Evolutionary conservation across 2,113 vertebrate genomes (phyloP), one percentile per base, ranked within the genome.

Genomic region (Pelusios castaneus): DNA sequence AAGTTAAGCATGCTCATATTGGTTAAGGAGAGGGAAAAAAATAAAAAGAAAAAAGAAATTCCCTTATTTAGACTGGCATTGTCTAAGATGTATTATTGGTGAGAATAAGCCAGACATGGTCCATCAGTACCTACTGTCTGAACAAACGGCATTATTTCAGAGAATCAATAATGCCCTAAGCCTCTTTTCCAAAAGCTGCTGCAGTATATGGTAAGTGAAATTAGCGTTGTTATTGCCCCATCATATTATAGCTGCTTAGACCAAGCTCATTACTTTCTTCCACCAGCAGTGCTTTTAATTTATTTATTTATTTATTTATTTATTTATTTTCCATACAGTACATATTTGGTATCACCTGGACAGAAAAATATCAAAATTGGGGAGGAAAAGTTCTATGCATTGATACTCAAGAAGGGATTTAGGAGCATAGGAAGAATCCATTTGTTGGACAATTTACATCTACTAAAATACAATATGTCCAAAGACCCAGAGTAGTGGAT

Each of bases 1-100:
- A 16, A 5, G 3, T 29, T 84, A 10, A n/a, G n/a, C n/a, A n/a
- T n/a, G n/a, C n/a, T 5, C 1, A 2, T 5, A 29, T 14, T 43
- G 80, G n/a, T 5, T 24, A n/a, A n/a, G n/a, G n/a, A n/a, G n/a
- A n/a, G n/a, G n/a, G n/a, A n/a, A n/a, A 2, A 13, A n/a, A 6
- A n/a, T 31, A 1, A 1, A 0, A 31, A 16, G 21, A 27, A 0
- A 31, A 16, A 24, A 27, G 24, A 84, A 80, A 55, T 58, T 25
- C 1, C 3, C 41, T 14, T 5, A 5, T 11, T 76, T 16, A 29
- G 63, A 34, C 16, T 34, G 63, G 63, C 31, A 67, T 67, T 67
- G 10, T 19, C 63, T 67, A 52, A 56, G 55, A 56, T 10, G 5
- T 21, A 11, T 75, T 82, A 14, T 21, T 76, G 55, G 45, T 84